Percentiles rank a stretch among this genome's conserved stretches.
Conservation (phyloP, 2,888 invertebrate genomes). For the Aporophyla lueneburgensis region DNA sequence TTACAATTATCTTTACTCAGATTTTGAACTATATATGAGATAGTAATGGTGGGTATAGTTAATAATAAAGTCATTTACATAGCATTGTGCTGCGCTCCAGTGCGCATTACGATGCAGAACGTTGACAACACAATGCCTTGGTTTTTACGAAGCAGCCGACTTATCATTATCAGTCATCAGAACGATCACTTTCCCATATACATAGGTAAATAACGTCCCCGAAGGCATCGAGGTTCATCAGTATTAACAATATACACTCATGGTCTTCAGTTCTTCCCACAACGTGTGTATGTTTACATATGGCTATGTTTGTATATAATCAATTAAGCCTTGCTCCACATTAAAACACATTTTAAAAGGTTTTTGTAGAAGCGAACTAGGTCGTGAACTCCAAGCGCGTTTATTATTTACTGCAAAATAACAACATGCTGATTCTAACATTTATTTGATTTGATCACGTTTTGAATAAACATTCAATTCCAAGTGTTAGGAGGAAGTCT, state of each 20-base stretch:
- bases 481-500: conserved; percentile 47
- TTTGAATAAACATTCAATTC: conserved; percentile 45
- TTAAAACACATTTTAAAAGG: conserved; percentile 68
- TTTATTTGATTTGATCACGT: conserved; percentile 34
- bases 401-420: conserved; percentile 37
- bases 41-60: conserved; percentile 37
- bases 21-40: conserved; percentile 45
- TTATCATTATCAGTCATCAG: conserved; percentile 65
- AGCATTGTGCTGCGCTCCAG: conserved; percentile 67
- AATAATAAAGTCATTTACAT: conserved; percentile 67
- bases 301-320: conserved; percentile 50
- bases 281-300: conserved; percentile 45
- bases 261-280: conserved; percentile 58
- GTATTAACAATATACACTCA: conserved; percentile 55
- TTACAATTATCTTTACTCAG: conserved; percentile 5
- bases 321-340: conserved; percentile 72
- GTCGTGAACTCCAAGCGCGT: conserved; percentile 54
- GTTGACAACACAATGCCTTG: conserved; percentile 61
- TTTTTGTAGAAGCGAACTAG: conserved; percentile 63
- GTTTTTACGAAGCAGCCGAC: conserved; percentile 62
- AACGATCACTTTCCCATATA: conserved; percentile 56
- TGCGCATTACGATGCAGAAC: conserved; percentile 59
- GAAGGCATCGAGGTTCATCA: conserved; percentile 45
- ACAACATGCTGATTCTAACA: conserved; percentile 37
- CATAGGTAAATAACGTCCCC: conserved; percentile 20